Percentiles rank a stretch among this genome's conserved stretches.
These are phyloP conservation scores for Hylia prasina DNA, from an alignment of 2,113 vertebrate species.

Conservation along the genomic window DNA sequence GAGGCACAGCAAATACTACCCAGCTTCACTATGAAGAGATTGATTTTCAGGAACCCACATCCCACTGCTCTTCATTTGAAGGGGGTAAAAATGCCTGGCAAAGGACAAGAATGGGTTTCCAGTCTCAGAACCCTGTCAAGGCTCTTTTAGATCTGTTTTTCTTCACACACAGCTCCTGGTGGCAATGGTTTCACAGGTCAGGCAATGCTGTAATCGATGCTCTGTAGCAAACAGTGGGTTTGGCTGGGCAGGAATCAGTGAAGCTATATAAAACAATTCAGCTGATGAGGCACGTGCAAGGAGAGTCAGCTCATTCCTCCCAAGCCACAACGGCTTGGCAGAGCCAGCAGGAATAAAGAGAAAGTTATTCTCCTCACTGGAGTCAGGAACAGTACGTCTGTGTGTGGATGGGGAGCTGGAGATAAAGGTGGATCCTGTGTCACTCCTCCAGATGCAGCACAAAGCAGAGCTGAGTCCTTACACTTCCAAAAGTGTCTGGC, in stretches of 20 bases:
- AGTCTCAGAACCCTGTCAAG: neutral
- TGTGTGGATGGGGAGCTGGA: neutral
- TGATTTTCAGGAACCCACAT: neutral
- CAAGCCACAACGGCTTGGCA: neutral
- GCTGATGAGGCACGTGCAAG: neutral
- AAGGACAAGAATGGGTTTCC: neutral
- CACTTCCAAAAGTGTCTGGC: fast-evolving
- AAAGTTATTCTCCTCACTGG: neutral
- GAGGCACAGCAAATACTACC: neutral
- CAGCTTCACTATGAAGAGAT: neutral
- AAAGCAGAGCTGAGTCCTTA: neutral
- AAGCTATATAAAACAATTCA: neutral
- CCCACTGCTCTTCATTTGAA: neutral
- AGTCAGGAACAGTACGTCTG: neutral
- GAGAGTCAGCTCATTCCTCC: neutral
- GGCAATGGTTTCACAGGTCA: neutral
- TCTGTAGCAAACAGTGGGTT: neutral
- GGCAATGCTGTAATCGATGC: neutral
- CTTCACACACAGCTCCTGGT: neutral
- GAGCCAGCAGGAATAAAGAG: neutral
- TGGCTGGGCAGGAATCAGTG: neutral
- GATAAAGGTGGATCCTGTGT: fast-evolving
- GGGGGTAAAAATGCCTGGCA: fast-evolving
- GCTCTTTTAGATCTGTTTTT: neutral
- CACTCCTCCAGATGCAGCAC: neutral